A percentile compares a stretch with the other conserved stretches of the same genome.
Evolutionary conservation across 2,113 vertebrate genomes (phyloP).

Genomic region (Anser brachyrhynchus): DNA sequence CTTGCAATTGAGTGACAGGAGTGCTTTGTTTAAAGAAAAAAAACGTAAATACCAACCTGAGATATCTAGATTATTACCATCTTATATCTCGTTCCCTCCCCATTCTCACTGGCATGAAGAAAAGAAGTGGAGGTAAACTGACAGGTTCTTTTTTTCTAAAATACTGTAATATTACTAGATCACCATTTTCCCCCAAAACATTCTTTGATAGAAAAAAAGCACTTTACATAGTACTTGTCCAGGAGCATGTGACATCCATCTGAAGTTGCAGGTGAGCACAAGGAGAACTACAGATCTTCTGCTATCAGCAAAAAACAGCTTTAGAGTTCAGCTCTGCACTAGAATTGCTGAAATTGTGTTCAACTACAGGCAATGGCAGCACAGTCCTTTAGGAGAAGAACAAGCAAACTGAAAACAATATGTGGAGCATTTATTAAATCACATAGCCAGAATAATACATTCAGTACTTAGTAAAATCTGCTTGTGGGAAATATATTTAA

Average conservation of each 20-base stretch:
- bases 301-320: constrained; percentile 12
- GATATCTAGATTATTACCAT: not conserved
- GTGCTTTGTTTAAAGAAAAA: not conserved
- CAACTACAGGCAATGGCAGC: not conserved
- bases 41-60: not conserved
- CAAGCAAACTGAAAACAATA: not conserved
- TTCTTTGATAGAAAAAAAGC: not conserved
- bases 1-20: not conserved
- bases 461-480: not conserved
- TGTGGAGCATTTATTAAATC: constrained; percentile 3
- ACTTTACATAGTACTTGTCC: not conserved
- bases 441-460: not conserved
- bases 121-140: not conserved
- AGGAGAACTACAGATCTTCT: not conserved
- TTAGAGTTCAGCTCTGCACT: not conserved
- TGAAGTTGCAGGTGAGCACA: constrained; percentile 12
- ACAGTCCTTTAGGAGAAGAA: not conserved
- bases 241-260: not conserved
- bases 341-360: constrained; percentile 22
- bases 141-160: not conserved
- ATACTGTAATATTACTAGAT: not conserved
- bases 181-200: not conserved
- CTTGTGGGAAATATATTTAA: not conserved
- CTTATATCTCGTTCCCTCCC: not conserved
- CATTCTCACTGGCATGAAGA: not conserved